Evolutionary conservation across 2,888 invertebrate genomes (phyloP), one percentile per base, ranked within the genome.

Genomic region (Ectemnius continuus): DNA sequence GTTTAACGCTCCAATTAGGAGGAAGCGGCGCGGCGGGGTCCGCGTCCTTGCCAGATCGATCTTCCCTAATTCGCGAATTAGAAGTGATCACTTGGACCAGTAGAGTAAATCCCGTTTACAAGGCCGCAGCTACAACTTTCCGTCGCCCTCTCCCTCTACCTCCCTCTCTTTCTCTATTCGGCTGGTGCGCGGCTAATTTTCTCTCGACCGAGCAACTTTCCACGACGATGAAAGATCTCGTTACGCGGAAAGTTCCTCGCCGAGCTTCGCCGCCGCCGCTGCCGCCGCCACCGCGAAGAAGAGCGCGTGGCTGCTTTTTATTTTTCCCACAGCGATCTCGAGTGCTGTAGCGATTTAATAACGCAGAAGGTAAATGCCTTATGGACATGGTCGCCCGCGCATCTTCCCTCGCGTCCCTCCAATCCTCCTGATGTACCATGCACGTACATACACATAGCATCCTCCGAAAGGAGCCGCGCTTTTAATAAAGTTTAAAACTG

Each of bases 311-410:
- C 36, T 36, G 36, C 36, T 36, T 36, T 36, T 36, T 8, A 8
- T 36, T 36, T 11, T 11, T 11, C 36, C 36, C 36, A 11, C 36
- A 8, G 36, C 36, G 36, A 36, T 36, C 36, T 36, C 36, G 36
- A 36, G 36, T 36, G 36, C 36, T 36, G 28, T 70, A 67, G 26
- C 67, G 48, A 78, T 78, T 75, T 78, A 75, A 78, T 73, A 79
- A 72, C 58, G 56, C 48, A 48, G 28, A 26, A 57, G 16, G 36
- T 36, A 36, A 36, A 36, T 36, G 36, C 36, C 36, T 36, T 36
- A 36, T 36, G 36, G 36, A 36, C 36, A 11, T 6, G 36, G 36
- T 36, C 36, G 36, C 36, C 11, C 36, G 36, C 36, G 36, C 36
- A 8, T 36, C 1, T 36, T 36, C 36, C 36, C 36, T 6, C 8